Conservation (phyloP, 2,797 vertebrate genomes). For the Pachyuromys duprasi region DNA sequence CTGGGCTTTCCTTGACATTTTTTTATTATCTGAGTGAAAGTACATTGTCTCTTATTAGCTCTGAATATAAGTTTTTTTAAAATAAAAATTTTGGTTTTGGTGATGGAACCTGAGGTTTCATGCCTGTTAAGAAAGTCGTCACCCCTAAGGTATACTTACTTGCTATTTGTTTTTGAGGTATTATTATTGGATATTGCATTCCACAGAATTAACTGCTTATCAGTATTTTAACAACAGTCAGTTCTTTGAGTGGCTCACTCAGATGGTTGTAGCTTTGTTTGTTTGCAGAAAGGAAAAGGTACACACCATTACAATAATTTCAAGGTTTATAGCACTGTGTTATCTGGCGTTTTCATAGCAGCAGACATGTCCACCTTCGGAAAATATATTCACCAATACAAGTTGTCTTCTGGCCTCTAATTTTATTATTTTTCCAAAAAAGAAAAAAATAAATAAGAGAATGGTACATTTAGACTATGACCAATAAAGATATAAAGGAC, state of each 20-base stretch:
- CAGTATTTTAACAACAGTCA: not conserved
- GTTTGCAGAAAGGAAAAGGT: not conserved
- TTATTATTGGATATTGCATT: not conserved
- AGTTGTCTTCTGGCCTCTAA: not conserved
- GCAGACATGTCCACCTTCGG: not conserved
- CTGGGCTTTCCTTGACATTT: not conserved
- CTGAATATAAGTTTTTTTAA: not conserved
- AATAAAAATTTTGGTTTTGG: not conserved
- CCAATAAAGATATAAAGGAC: not conserved
- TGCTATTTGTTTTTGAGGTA: conserved; percentile 29
- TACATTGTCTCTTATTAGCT: not conserved
- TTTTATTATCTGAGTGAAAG: not conserved
- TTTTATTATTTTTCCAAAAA: not conserved
- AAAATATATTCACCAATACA: not conserved
- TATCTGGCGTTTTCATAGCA: not conserved
- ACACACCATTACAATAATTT: not conserved
- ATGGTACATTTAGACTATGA: not conserved
- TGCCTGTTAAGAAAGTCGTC: not conserved
- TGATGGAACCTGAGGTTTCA: not conserved
- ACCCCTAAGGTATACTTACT: too few species aligned
- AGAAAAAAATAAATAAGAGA: not conserved
- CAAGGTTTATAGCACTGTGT: not conserved
- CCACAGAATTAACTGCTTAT: not conserved
- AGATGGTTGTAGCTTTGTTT: not conserved
- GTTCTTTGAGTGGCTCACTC: not conserved